These are phyloP conservation scores for Laspeyria flexula DNA, from an alignment of 2,888 invertebrate genomes.

Conservation along the genomic window DNA sequence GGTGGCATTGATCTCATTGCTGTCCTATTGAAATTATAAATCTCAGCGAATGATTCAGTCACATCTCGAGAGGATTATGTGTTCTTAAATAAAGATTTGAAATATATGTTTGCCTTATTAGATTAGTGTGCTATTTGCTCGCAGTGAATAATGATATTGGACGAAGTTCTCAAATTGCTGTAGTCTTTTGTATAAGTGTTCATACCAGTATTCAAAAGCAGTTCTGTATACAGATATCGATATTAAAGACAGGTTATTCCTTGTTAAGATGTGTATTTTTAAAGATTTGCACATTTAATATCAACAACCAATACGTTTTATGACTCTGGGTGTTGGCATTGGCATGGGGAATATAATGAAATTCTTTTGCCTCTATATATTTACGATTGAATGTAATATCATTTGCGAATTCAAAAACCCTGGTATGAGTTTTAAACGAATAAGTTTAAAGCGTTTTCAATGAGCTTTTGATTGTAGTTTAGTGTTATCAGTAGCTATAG, in stretches of 20 bases:
- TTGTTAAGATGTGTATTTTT: slow-evolving; percentile 27
- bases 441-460: too few species aligned
- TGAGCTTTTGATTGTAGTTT: too few species aligned
- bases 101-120: slow-evolving; percentile 36
- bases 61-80: slow-evolving; percentile 35
- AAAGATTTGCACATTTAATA: slow-evolving; percentile 32
- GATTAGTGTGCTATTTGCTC: slow-evolving; percentile 17
- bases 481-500: slow-evolving; percentile 18
- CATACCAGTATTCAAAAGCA: too few species aligned
- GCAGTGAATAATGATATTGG: neutral
- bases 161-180: neutral
- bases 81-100: slow-evolving; percentile 29
- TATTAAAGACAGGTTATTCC: neutral
- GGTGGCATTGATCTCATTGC: slow-evolving; percentile 65
- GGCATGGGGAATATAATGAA: too few species aligned
- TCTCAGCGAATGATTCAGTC: slow-evolving; percentile 53
- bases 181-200: too few species aligned
- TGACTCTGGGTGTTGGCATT: slow-evolving; percentile 21
- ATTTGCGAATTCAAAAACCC: slow-evolving; percentile 33
- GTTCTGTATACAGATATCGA: neutral
- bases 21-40: slow-evolving; percentile 62
- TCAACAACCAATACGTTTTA: slow-evolving; percentile 37
- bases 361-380: too few species aligned
- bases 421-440: slow-evolving; percentile 26
- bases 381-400: slow-evolving; percentile 30